Conservation (phyloP, 2,113 vertebrate genomes). For the Platanista minor region DNA sequence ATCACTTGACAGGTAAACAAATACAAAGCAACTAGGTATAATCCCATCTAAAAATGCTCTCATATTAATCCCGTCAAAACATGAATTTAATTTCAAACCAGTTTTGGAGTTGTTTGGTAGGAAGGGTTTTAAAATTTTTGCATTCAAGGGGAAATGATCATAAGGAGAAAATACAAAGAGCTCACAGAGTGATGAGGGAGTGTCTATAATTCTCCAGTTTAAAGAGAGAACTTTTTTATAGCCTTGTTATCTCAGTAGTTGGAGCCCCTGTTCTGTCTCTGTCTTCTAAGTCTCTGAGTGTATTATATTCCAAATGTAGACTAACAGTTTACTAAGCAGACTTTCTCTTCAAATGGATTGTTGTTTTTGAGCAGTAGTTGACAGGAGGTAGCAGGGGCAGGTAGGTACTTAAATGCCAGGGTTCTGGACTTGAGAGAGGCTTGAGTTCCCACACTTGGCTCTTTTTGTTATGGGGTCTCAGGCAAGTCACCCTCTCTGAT, state of each 20-base stretch:
- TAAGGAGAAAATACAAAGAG: background rate
- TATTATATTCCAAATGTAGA: background rate
- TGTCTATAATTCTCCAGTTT: background rate
- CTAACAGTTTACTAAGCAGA: background rate
- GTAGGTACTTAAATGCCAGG: background rate
- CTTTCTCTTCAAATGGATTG: background rate
- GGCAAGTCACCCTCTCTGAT: background rate
- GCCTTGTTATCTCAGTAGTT: background rate
- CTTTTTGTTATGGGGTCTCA: background rate
- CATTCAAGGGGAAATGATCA: background rate
- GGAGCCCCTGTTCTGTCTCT: background rate
- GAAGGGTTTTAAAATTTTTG: background rate
- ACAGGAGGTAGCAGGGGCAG: background rate
- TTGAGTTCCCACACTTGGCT: background rate
- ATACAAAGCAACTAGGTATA: background rate
- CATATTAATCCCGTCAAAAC: constrained; percentile 38
- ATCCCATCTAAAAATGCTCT: constrained; percentile 27
- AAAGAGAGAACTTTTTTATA: background rate
- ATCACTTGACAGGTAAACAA: constrained; percentile 13
- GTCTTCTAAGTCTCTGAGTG: background rate
- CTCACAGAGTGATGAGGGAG: background rate
- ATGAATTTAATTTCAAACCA: constrained; percentile 45
- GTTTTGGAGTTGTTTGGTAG: constrained; percentile 19
- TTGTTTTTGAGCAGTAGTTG: background rate
- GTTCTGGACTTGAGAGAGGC: background rate